These are phyloP conservation scores for Julus scanicus DNA, from an alignment of 2,888 invertebrate species.

Conservation along the genomic window DNA sequence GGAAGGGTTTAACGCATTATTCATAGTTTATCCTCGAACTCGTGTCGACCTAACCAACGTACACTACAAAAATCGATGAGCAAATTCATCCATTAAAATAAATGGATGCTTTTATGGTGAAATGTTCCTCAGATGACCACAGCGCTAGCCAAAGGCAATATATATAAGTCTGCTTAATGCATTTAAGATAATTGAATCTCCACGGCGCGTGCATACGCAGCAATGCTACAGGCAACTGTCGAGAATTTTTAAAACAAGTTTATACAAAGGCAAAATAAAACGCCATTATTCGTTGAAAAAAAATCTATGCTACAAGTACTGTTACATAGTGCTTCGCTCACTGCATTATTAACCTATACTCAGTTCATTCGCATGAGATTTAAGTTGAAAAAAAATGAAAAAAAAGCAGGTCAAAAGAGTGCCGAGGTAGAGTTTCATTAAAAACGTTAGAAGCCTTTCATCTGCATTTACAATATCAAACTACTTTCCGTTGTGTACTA, in stretches of 20 bases:
- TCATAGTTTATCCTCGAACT: not conserved
- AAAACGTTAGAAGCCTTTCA: conserved; percentile 4
- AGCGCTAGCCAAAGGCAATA: not conserved
- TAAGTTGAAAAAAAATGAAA: conserved; percentile 1
- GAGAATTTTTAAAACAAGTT: not conserved
- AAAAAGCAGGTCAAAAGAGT: conserved; percentile 23
- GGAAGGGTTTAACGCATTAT: not conserved
- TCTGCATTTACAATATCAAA: conserved; percentile 7
- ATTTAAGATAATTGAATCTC: conserved; percentile 32
- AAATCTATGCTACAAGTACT: not conserved
- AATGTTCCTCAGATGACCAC: conserved; percentile 23
- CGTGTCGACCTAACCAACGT: not conserved
- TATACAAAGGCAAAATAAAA: not conserved
- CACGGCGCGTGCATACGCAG: not conserved
- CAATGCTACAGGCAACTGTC: not conserved
- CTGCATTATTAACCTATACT: not conserved
- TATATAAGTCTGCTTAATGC: conserved; percentile 8
- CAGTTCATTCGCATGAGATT: not conserved
- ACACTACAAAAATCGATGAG: conserved; percentile 1
- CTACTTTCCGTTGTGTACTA: not conserved
- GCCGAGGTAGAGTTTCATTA: conserved; percentile 26
- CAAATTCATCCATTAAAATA: conserved; percentile 40
- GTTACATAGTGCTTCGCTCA: not conserved
- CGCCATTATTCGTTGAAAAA: not conserved
- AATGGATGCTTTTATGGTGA: conserved; percentile 42